Base-by-base conservation (phyloP, 2,113 vertebrate genomes). In the Chaenocephalus aceratus region DNA sequence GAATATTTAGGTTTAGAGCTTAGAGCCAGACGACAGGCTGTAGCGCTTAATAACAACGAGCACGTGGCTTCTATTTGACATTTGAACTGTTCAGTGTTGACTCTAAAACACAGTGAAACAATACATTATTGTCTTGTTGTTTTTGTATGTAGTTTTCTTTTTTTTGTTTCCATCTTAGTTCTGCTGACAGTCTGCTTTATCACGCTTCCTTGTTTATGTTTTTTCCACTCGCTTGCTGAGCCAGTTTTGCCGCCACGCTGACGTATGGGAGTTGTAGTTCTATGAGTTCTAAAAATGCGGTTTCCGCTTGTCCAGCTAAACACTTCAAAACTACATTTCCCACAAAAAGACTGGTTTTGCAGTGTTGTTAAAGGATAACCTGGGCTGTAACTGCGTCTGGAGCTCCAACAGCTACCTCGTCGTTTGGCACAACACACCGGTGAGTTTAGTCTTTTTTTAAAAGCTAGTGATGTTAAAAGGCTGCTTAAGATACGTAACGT, bases 171-270 rank as follows among this genome's bases (percentile, higher is more conserved):
- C 1, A 0, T 51, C 4, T 41, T 18, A 5, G 5, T 10, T n/a
- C 5, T 26, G 30, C 0, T 2, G 5, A 11, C 1, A 3, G 14
- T 48, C 8, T 75, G 62, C 54, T 54, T 64, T 52, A 70, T 85
- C 90, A 88, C 78, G 52, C 82, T 88, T 91, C 77, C 84, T 81
- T 92, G 88, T 91, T 91, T 91, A 88, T 72, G 26, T 89, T 88
- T 75, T 65, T 60, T 51, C 66, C 85, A 46, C 79, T 41, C 36
- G 79, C 71, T 52, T 26, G 18, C 13, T 1, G 12, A 77, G 34
- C 72, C 23, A 23, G 73, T 82, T 80, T 76, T 6, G 1, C 4
- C 15, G n/a, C 67, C 54, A 58, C 44, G n/a, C 6, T 60, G 54
- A 1, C 34, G 15, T 2, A 1, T 34, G 87, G 89, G 89, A 85